These are phyloP conservation scores for Lutjanus argentimaculatus DNA, from an alignment of 2,797 vertebrate genomes.

Conservation along the genomic window DNA sequence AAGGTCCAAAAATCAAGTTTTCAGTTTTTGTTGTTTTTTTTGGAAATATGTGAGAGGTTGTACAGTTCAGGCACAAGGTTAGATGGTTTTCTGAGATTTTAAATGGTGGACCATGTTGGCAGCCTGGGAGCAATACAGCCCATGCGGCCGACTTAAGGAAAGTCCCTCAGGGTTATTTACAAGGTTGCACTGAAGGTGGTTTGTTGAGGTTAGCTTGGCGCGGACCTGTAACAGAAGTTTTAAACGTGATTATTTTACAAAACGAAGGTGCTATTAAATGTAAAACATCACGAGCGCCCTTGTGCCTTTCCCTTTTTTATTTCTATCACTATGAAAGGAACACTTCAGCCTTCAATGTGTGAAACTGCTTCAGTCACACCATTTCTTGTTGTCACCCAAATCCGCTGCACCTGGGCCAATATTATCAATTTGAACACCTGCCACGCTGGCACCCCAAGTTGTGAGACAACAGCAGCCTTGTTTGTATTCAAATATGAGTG, in stretches of 20 bases:
- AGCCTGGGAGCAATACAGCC: not conserved
- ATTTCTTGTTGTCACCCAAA: conserved; percentile 53
- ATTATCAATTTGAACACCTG: conserved; percentile 69
- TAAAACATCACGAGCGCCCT: not conserved
- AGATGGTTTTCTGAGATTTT: conserved; percentile 2
- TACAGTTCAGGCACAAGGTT: not conserved
- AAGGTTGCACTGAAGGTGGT: conserved; percentile 7
- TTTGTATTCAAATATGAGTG: conserved; percentile 69
- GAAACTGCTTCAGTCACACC: conserved; percentile 34
- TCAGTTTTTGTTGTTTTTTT: not conserved
- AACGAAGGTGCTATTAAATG: not conserved
- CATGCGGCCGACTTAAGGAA: not conserved
- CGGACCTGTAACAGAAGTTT: not conserved
- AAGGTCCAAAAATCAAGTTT: not conserved
- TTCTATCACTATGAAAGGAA: not conserved
- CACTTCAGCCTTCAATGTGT: conserved; percentile 7
- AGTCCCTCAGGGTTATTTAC: conserved; percentile 1
- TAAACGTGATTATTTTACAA: not conserved
- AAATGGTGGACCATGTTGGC: not conserved
- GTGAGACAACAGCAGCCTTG: conserved; percentile 58
- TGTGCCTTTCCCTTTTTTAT: not conserved
- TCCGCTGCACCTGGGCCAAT: conserved; percentile 64
- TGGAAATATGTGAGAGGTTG: not conserved
- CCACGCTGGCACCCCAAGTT: conserved; percentile 48
- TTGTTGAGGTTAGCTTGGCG: not conserved